Percentiles rank a stretch among this genome's conserved stretches.
Conservation (phyloP, 2,797 vertebrate species). For the Chromis chromis region DNA sequence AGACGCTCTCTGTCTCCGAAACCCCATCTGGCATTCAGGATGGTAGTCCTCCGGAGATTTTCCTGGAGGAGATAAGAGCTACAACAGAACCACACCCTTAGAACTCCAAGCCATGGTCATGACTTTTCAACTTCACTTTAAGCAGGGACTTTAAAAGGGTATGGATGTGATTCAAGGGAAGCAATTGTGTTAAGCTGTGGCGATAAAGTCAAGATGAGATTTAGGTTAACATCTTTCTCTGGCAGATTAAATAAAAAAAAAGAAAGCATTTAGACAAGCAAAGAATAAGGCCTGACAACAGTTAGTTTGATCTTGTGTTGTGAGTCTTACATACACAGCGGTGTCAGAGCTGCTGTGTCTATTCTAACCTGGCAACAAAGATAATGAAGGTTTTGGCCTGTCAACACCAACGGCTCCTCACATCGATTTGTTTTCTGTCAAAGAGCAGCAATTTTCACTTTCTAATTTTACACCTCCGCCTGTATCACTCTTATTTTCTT, state of each 20-base stretch:
- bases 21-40: slow-evolving; percentile 81
- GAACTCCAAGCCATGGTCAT: slow-evolving; percentile 20
- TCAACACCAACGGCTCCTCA: slow-evolving; percentile 21
- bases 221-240: background rate
- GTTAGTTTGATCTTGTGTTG: slow-evolving; percentile 1
- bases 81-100: slow-evolving; percentile 41
- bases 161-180: background rate
- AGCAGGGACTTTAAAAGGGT: slow-evolving; percentile 10
- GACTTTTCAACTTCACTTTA: slow-evolving; percentile 50
- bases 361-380: slow-evolving; percentile 11
- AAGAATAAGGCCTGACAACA: background rate
- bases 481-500: background rate
- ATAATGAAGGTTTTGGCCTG: slow-evolving; percentile 17
- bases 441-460: slow-evolving; percentile 1
- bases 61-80: slow-evolving; percentile 67
- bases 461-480: background rate
- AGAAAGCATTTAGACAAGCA: background rate
- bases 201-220: background rate
- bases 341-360: slow-evolving; percentile 16
- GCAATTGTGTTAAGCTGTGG: background rate
- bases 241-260: background rate
- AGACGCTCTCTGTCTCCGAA: slow-evolving; percentile 85
- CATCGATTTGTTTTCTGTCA: slow-evolving; percentile 27
- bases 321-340: slow-evolving; percentile 18
- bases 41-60: slow-evolving; percentile 69